These are phyloP conservation scores for Porites australiensis DNA, from an alignment of 64 coral and sea anemone genomes.

Conservation along the genomic window DNA sequence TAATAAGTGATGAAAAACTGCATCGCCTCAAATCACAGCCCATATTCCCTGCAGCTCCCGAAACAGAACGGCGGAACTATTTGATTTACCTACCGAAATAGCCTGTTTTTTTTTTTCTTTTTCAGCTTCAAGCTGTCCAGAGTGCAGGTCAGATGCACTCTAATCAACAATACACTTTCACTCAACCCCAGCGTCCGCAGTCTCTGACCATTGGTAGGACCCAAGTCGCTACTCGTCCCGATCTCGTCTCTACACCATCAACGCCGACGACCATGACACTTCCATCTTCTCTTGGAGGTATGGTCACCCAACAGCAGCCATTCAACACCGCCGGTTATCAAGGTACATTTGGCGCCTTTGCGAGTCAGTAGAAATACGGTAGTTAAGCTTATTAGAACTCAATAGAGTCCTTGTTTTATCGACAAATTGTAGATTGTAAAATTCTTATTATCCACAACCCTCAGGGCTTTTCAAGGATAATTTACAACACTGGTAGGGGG, in stretches of 20 bases:
- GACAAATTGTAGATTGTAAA: no score
- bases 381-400: no score
- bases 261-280: constrained; percentile 76
- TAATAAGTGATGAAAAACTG: no score
- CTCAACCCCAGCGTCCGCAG: constrained; percentile 75
- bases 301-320: constrained; percentile 29
- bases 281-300: constrained; percentile 44
- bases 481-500: no score
- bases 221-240: constrained; percentile 68
- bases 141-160: constrained; percentile 58
- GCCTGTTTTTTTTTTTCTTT: neutral
- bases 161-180: constrained; percentile 74
- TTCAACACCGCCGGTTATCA: constrained; percentile 14
- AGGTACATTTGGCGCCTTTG: neutral
- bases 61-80: neutral
- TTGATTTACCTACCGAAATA: neutral
- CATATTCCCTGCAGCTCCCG: neutral
- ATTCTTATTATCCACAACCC: no score
- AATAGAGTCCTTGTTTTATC: no score
- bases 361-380: no score
- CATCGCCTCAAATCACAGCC: no score
- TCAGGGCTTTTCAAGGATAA: no score
- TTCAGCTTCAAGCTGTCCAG: constrained; percentile 72
- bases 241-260: constrained; percentile 75
- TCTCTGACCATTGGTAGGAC: constrained; percentile 67